These are phyloP conservation scores for Bos taurus DNA, from an alignment of 2,113 vertebrate genomes.

Conservation along the genomic window DNA sequence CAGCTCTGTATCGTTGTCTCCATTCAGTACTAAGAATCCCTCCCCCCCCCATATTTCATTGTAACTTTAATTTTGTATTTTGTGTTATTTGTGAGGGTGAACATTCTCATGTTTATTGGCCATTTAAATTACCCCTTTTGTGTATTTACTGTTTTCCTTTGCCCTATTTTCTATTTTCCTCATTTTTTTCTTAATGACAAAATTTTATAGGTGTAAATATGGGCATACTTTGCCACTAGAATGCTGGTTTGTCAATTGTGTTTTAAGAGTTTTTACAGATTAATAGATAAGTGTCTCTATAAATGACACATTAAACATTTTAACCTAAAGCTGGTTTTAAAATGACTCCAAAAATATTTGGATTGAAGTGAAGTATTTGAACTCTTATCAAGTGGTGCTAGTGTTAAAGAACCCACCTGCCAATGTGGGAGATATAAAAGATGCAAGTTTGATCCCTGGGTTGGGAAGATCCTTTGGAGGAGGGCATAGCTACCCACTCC, in stretches of 20 bases:
- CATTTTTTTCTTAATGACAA: neutral
- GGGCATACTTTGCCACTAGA: neutral
- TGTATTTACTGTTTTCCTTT: neutral
- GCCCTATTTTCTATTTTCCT: neutral
- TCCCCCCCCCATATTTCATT: neutral
- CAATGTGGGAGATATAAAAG: neutral
- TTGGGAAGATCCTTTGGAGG: neutral
- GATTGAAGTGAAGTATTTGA: neutral
- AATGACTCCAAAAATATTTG: neutral
- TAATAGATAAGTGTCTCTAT: neutral
- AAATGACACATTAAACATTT: neutral
- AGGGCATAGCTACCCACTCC: neutral
- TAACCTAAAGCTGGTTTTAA: slow-evolving; percentile 17
- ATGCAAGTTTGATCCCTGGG: neutral
- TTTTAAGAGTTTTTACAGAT: neutral
- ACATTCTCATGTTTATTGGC: neutral
- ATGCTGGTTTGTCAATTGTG: neutral
- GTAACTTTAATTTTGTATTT: slow-evolving; percentile 7
- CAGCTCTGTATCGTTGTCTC: neutral
- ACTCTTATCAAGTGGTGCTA: neutral
- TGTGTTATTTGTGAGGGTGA: neutral
- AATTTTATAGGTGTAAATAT: slow-evolving; percentile 4
- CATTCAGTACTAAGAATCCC: neutral
- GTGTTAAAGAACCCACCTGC: neutral
- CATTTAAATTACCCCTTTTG: neutral